These are phyloP conservation scores for Callyntrura guangdongensis DNA, from an alignment of 2,888 invertebrate genomes.

Conservation along the genomic window DNA sequence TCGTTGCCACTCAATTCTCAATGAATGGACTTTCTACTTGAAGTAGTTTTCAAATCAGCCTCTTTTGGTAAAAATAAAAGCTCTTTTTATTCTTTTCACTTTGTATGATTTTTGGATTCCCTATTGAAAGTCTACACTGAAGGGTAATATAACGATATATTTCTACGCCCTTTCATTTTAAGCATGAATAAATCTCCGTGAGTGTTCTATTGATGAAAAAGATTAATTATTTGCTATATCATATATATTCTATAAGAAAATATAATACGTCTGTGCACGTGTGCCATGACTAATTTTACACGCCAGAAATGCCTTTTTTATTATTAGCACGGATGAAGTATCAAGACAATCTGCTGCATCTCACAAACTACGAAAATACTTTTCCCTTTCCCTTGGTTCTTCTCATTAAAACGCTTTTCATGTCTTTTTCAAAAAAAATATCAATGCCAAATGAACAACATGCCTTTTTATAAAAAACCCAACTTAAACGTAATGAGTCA, in stretches of 20 bases:
- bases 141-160: background rate
- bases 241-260: background rate
- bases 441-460: conserved; percentile 41
- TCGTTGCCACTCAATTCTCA: background rate
- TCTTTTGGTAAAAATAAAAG: conserved; percentile 14
- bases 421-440: conserved; percentile 44
- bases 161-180: background rate
- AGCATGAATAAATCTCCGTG: too few species aligned
- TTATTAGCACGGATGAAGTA: conserved; percentile 44
- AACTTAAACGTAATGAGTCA: background rate
- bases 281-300: conserved; percentile 41
- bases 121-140: background rate
- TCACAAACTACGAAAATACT: background rate
- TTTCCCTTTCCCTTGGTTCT: background rate
- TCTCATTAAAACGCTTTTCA: conserved; percentile 51
- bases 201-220: conserved; percentile 5
- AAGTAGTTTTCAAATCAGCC: conserved; percentile 12
- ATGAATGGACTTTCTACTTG: conserved; percentile 43
- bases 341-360: conserved; percentile 30
- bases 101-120: conserved; percentile 11
- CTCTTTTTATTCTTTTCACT: conserved; percentile 22
- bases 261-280: background rate
- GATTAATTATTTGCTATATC: conserved; percentile 36
- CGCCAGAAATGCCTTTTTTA: conserved; percentile 39
- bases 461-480: background rate